Base-by-base conservation (phyloP, 2,888 invertebrate genomes). In the Ligdia adustata region DNA sequence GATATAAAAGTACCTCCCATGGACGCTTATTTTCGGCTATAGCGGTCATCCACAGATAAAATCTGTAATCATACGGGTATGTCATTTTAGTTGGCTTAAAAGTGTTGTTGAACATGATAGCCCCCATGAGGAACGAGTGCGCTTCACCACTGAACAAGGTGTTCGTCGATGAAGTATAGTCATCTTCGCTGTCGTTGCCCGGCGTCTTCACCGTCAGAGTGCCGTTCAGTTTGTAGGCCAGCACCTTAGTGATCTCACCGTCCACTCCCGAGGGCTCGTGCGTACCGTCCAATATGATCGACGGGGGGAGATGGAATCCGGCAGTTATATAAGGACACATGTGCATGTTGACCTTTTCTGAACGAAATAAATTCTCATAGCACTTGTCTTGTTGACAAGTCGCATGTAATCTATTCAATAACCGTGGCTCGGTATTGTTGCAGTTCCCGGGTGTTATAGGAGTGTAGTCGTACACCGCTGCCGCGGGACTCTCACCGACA, bases 1-100 rank as follows among this genome's bases (percentile, higher is more conserved):
- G 3, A 22, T 22, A 7, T 7, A 22, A 7, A 22, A 77, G 58
- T 63, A 67, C 35, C 71, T 79, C 34, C 55, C 78, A 15, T 74
- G 2, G 4, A 12, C 3, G 22, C 1, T 4, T 2, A 22, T 22
- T 22, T 22, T 22, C 22, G 0, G 4, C 7, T 7, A 22, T 2
- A 2, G 22, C 6, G 4, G 7, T 22, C n/a, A 1, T 1, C 22
- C 22, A 22, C 6, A 22, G 7, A n/a, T n/a, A 22, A 22, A 1
- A 6, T 22, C 22, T 22, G 2, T 3, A 6, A 22, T 2, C 22
- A 7, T 6, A 22, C 7, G 22, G 1, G n/a, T 22, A 2, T 4
- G 22, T n/a, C 7, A n/a, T n/a, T n/a, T n/a, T n/a, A n/a, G n/a
- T n/a, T n/a, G n/a, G 22, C 6, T n/a, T 7, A n/a, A 22, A 22